These are phyloP conservation scores for Apeira syringaria DNA, from an alignment of 2,888 invertebrate species.

Conservation along the genomic window DNA sequence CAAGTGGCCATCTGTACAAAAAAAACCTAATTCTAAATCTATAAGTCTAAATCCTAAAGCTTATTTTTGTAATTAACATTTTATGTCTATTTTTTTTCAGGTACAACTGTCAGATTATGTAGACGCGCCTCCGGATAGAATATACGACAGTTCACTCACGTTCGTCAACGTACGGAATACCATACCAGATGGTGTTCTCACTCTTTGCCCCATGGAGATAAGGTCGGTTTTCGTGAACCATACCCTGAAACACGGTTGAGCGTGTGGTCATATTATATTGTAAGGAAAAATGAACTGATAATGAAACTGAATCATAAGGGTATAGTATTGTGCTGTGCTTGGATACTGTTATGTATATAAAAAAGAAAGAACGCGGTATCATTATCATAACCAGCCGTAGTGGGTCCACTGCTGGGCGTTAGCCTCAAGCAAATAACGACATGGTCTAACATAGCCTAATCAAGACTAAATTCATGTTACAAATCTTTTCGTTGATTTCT, in stretches of 20 bases:
- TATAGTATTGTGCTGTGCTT: too few relatives aligned
- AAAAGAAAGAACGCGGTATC: too few relatives aligned
- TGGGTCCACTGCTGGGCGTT: too few relatives aligned
- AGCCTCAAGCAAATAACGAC: too few relatives aligned
- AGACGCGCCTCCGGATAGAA: constrained; percentile 54
- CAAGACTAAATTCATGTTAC: too few relatives aligned
- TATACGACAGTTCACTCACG: constrained; percentile 79
- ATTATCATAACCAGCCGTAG: too few relatives aligned
- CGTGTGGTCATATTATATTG: not conserved
- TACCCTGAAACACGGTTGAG: constrained; percentile 47
- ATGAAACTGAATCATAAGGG: not conserved
- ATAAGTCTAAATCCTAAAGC: too few relatives aligned
- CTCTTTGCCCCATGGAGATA: constrained; percentile 84
- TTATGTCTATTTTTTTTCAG: constrained; percentile 56
- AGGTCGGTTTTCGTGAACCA: constrained; percentile 76
- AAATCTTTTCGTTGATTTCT: too few relatives aligned
- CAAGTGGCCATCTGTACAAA: too few relatives aligned
- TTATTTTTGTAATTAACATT: not conserved
- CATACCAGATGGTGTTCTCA: constrained; percentile 48
- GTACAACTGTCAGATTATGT: constrained; percentile 75
- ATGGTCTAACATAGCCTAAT: too few relatives aligned
- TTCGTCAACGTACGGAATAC: constrained; percentile 61
- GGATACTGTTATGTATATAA: too few relatives aligned
- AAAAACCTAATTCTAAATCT: too few relatives aligned
- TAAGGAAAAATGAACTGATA: constrained; percentile 22